Conservation (phyloP, 2,797 vertebrate genomes). For the Sebastes elongatus region DNA sequence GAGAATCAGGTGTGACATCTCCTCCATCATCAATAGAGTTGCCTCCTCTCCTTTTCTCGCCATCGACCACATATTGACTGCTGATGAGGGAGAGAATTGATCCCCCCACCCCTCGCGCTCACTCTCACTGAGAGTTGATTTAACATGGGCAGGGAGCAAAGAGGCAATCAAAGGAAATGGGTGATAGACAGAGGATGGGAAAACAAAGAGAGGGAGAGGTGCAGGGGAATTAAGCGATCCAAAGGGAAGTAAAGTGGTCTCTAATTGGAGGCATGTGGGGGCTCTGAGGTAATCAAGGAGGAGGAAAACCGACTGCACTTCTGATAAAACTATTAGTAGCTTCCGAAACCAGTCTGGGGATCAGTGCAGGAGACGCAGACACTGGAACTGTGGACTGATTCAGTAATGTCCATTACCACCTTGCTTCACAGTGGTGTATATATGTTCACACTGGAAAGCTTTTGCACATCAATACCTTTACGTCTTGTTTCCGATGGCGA, state of each 20-base stretch:
- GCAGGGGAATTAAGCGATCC: conserved; percentile 54
- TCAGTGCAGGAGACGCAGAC: not conserved
- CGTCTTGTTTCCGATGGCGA: fast-evolving
- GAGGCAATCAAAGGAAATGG: conserved; percentile 57
- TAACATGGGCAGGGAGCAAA: conserved; percentile 36
- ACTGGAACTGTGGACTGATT: not conserved
- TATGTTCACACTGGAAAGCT: not conserved
- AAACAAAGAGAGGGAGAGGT: conserved; percentile 37
- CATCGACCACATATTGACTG: conserved; percentile 71
- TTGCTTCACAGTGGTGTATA: not conserved
- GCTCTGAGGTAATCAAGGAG: conserved; percentile 71
- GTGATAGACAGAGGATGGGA: conserved; percentile 40
- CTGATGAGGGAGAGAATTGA: conserved; percentile 66
- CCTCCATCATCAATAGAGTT: conserved; percentile 66
- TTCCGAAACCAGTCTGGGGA: conserved; percentile 19
- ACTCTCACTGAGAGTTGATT: conserved; percentile 44
- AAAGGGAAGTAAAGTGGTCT: conserved; percentile 54
- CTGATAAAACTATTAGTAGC: conserved; percentile 71
- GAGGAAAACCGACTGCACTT: conserved; percentile 48
- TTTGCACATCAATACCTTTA: not conserved
- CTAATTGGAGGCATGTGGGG: conserved; percentile 68
- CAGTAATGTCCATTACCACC: not conserved
- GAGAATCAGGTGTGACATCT: conserved; percentile 74
- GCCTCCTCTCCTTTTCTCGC: conserved; percentile 58
- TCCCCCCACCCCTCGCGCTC: conserved; percentile 17